Evolutionary conservation across 1,140 invertebrate species (phyloP).

Genomic region (Acromyrmex charruanus): DNA sequence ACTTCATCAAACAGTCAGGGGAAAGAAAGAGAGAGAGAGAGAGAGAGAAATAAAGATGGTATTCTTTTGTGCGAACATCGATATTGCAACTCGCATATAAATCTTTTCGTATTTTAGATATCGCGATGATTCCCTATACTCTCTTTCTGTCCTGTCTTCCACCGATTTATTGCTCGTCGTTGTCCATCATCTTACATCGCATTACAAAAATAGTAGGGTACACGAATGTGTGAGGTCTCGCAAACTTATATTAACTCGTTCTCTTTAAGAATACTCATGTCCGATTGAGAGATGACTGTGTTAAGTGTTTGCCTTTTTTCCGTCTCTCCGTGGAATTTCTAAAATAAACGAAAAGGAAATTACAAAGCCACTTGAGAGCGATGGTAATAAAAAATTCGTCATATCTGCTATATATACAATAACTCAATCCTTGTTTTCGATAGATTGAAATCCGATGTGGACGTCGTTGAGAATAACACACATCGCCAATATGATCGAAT

Average conservation of each 20-base stretch:
- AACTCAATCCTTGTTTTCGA: background rate
- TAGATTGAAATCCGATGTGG: background rate
- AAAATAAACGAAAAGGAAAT: conserved; percentile 48
- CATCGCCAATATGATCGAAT: background rate
- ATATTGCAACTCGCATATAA: conserved; percentile 17
- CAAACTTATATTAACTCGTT: conserved; percentile 67
- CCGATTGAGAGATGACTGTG: background rate
- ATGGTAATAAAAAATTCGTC: conserved; percentile 14
- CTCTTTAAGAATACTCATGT: conserved; percentile 36
- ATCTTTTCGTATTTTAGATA: conserved; percentile 28
- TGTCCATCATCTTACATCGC: conserved; percentile 69
- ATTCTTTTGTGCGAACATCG: conserved; percentile 4
- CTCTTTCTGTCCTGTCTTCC: conserved; percentile 36
- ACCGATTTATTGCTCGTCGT: conserved; percentile 52
- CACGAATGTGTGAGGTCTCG: conserved; percentile 64
- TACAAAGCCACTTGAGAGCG: conserved; percentile 59
- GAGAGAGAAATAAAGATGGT: conserved; percentile 7
- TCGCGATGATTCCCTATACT: conserved; percentile 60
- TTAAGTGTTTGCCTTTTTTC: background rate
- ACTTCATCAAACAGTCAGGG: background rate
- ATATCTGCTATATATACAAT: background rate
- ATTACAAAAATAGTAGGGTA: conserved; percentile 76
- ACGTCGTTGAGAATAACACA: background rate
- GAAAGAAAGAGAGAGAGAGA: conserved; percentile 6
- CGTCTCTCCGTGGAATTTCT: background rate